Conservation (phyloP, 2,888 invertebrate genomes). For the Amiota communis region DNA sequence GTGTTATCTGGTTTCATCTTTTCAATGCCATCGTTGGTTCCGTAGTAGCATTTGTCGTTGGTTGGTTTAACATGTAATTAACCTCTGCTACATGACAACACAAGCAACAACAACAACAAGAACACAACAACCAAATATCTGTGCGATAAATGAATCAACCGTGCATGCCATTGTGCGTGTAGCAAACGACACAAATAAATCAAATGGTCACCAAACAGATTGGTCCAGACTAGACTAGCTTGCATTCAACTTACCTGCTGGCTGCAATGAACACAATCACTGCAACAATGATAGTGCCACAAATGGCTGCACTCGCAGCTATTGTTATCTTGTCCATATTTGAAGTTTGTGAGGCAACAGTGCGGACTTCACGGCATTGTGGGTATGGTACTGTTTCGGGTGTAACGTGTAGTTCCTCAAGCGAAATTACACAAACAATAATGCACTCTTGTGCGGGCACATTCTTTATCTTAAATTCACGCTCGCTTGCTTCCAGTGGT, state of each 20-base stretch:
- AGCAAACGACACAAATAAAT: constrained; percentile 42
- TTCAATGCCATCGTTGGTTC: not conserved
- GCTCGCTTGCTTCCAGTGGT: constrained; percentile 89
- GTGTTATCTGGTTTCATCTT: constrained; percentile 7
- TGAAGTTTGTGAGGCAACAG: constrained; percentile 85
- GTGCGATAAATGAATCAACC: not conserved
- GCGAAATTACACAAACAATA: constrained; percentile 92
- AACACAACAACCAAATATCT: too few species aligned
- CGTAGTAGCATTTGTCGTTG: not conserved
- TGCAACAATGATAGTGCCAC: constrained; percentile 91
- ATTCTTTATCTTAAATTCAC: constrained; percentile 94
- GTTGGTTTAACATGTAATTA: constrained; percentile 25
- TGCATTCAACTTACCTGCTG: constrained; percentile 75
- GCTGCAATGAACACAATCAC: constrained; percentile 93
- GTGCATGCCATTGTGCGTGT: constrained; percentile 5
- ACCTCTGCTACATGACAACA: not conserved
- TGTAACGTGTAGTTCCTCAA: constrained; percentile 90
- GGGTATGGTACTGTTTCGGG: constrained; percentile 88
- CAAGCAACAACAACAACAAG: too few species aligned
- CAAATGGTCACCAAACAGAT: constrained; percentile 45
- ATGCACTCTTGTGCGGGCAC: constrained; percentile 95
- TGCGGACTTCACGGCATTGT: constrained; percentile 92
- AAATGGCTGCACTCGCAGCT: constrained; percentile 93
- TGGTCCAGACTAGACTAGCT: constrained; percentile 7
- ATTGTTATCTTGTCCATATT: constrained; percentile 97